These are phyloP conservation scores for Lucinisca nassula DNA, from an alignment of 2,888 invertebrate genomes.

Conservation along the genomic window DNA sequence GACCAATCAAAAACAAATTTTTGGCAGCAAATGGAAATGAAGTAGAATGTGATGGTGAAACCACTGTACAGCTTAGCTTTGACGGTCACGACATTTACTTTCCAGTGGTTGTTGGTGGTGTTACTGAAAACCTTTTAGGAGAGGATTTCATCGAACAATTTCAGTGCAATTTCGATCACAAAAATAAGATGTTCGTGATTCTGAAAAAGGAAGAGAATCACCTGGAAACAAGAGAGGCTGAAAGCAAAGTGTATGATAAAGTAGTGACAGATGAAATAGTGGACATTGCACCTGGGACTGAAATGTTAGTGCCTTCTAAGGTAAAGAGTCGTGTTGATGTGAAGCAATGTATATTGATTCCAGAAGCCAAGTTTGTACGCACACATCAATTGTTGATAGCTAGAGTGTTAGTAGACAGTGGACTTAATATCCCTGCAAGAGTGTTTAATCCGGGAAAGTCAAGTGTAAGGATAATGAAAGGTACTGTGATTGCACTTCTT, in stretches of 20 bases:
- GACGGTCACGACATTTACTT: not conserved
- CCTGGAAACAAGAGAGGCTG: not conserved
- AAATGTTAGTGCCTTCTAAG: not conserved
- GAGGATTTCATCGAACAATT: constrained; percentile 16
- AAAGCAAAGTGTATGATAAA: not conserved
- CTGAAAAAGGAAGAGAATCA: not conserved
- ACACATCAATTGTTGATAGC: not conserved
- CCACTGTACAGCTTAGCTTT: not conserved
- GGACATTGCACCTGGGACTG: not conserved
- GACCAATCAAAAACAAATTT: too few relatives aligned
- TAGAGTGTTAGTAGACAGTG: not conserved
- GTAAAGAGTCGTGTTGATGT: not conserved
- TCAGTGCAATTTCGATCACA: constrained; percentile 9
- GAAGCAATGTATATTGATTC: not conserved
- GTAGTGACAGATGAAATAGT: not conserved
- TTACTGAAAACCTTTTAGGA: too few relatives aligned
- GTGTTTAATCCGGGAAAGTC: constrained; percentile 8
- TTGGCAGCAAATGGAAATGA: too few relatives aligned
- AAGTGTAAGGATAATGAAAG: not conserved
- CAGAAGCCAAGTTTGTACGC: not conserved
- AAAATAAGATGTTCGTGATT: constrained; percentile 6
- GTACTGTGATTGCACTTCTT: not conserved
- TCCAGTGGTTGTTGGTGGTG: too few relatives aligned
- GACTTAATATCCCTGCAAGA: not conserved
- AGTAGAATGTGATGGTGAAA: too few relatives aligned